Conservation (phyloP, 2,888 invertebrate genomes). For the Blastobasis adustella region DNA sequence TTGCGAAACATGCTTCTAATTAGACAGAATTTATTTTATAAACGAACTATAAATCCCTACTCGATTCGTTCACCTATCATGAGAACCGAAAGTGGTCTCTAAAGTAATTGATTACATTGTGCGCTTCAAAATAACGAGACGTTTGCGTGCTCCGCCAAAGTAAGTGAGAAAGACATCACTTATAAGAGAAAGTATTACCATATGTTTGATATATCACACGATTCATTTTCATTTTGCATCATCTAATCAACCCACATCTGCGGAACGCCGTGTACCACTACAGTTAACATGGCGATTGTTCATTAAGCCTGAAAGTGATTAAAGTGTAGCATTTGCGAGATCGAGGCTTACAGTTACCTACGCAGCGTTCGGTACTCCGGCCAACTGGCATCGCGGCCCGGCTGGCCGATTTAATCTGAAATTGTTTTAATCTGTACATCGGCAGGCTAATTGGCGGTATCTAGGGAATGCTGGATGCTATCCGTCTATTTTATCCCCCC, state of each 20-base stretch:
- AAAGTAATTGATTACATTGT: too few relatives aligned
- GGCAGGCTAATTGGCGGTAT: slow-evolving; percentile 54
- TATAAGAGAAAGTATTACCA: too few relatives aligned
- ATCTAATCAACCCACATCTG: slow-evolving; percentile 9
- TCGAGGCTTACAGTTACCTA: too few relatives aligned
- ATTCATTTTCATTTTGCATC: slow-evolving; percentile 19
- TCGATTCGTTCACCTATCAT: too few relatives aligned
- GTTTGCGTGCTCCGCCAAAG: too few relatives aligned
- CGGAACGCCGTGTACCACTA: slow-evolving; percentile 26
- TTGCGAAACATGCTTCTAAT: too few relatives aligned
- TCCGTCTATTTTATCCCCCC: slow-evolving; percentile 43
- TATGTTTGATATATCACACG: not conserved
- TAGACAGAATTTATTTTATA: too few relatives aligned
- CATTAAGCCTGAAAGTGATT: slow-evolving; percentile 50
- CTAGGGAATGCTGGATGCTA: slow-evolving; percentile 30
- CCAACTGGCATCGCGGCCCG: slow-evolving; percentile 28
- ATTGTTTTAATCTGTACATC: slow-evolving; percentile 52
- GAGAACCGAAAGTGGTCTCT: too few relatives aligned
- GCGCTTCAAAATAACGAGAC: too few relatives aligned
- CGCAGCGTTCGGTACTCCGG: slow-evolving; percentile 20
- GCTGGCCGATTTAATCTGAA: slow-evolving; percentile 52
- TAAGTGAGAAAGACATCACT: too few relatives aligned
- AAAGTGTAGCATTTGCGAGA: slow-evolving; percentile 15
- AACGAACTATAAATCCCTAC: too few relatives aligned
- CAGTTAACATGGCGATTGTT: slow-evolving; percentile 28